Conservation (phyloP, 2,888 invertebrate species). For the Eristalis tenax region DNA sequence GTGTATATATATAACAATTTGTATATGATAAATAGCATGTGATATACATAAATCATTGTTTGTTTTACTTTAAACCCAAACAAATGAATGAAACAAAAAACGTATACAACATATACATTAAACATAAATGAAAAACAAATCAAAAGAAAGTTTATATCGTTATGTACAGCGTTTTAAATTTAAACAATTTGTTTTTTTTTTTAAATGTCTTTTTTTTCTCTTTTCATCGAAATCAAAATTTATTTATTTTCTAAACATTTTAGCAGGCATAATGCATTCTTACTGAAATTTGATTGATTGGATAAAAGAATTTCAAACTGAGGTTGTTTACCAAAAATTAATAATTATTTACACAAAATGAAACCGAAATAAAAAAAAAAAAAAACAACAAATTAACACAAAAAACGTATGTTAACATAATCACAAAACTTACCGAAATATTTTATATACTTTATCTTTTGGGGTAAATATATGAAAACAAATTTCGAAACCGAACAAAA, state of each 20-base stretch:
- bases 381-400: constrained; percentile 1
- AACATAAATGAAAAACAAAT: constrained; percentile 44
- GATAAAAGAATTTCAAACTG: constrained; percentile 24
- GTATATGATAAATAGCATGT: constrained; percentile 75
- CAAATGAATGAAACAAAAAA: constrained; percentile 37
- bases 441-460: constrained; percentile 40
- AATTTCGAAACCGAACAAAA: constrained; percentile 30
- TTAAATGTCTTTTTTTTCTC: constrained; percentile 69
- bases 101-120: constrained; percentile 66
- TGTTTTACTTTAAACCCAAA: constrained; percentile 66
- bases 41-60: constrained; percentile 72
- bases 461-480: constrained; percentile 30
- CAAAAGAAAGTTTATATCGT: constrained; percentile 21
- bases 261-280: constrained; percentile 71
- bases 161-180: constrained; percentile 66
- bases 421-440: constrained; percentile 66
- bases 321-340: constrained; percentile 12
- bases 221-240: constrained; percentile 74
- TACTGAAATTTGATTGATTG: constrained; percentile 64
- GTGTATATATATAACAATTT: constrained; percentile 75
- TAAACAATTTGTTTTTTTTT: constrained; percentile 16
- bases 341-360: constrained; percentile 53
- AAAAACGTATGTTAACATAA: no score
- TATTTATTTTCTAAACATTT: constrained; percentile 67
- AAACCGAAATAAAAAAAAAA: constrained; percentile 38